Evolutionary conservation across 2,113 vertebrate genomes (phyloP).

Genomic region (Cnemophilus loriae): DNA sequence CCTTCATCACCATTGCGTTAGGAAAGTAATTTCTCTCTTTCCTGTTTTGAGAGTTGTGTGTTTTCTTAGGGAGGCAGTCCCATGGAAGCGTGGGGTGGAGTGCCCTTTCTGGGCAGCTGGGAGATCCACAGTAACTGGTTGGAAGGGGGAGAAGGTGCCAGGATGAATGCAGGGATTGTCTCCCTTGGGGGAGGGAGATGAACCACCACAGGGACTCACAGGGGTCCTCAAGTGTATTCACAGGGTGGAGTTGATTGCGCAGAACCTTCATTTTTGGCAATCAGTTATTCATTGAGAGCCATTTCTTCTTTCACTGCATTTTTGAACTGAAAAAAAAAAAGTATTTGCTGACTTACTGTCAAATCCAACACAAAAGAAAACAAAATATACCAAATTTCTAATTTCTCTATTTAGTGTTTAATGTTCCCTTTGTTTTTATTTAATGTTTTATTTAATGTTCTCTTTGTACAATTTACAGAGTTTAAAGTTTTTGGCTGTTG

Average conservation of each 20-base stretch:
- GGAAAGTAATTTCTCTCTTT: neutral
- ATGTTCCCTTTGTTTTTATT: no score
- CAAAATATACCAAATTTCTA: neutral
- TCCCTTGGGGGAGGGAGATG: neutral
- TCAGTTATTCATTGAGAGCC: neutral
- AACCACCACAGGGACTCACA: neutral
- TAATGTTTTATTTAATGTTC: no score
- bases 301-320: neutral
- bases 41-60: neutral
- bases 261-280: neutral
- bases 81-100: neutral
- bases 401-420: neutral
- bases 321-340: neutral
- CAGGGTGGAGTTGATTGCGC: fast-evolving
- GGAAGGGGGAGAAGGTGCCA: neutral
- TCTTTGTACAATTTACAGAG: neutral
- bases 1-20: neutral
- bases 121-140: neutral
- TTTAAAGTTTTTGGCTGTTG: neutral
- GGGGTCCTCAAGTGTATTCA: neutral
- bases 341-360: neutral
- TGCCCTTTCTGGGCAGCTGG: neutral
- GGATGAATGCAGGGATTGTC: neutral
- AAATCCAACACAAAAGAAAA: neutral
- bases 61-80: neutral